Base-by-base conservation (phyloP, 2,797 vertebrate species). In the Tadarida brasiliensis region DNA sequence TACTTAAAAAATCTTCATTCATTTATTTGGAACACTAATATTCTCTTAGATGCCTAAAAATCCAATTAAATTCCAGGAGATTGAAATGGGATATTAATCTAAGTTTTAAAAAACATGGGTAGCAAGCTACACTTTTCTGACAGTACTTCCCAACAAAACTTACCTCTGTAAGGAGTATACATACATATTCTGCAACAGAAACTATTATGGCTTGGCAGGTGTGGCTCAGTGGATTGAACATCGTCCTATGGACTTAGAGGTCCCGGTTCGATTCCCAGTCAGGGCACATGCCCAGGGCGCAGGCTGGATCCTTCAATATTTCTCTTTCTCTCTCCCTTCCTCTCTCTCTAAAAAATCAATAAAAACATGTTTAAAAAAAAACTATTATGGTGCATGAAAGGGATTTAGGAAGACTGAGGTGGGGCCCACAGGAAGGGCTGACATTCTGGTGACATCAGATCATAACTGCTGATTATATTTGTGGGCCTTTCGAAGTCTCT, bases 401-500 rank as follows among this genome's bases (percentile, higher is more conserved):
- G 28, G 35, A 11, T 78, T 86, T 80, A 63, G 39, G 11, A 56
- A 96, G 81, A 30, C 10, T 71, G 77, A 96, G 65, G 74, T 94
- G 70, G 39, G 77, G 10, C 44, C 68, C 7, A 39, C 28, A 67
- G 35, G 28, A 85, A 97, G 94, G 83, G 88, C 94, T 93, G 93
- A 96, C 97, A 97, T 96, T 74, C 65, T 93, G 81, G 91, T 97
- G 97, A 97, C 97, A 97, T 59, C 96, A 67, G 54, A 93, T 96
- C 86, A 97, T 97, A 97, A 94, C 92, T 97, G 91, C 76, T 98
- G 97, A 97, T 97, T 98, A 97, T 95, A 98, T 98, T 96, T 97
- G 97, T 96, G 74, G 94, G 30, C 44, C 96, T 95, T 91, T 98
- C 97, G 97, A 96, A 98, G 97, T 97, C 96, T 97, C 93, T 98